These are phyloP conservation scores for Eumacrocentrus americanus DNA, from an alignment of 2,888 invertebrate genomes.

Conservation along the genomic window DNA sequence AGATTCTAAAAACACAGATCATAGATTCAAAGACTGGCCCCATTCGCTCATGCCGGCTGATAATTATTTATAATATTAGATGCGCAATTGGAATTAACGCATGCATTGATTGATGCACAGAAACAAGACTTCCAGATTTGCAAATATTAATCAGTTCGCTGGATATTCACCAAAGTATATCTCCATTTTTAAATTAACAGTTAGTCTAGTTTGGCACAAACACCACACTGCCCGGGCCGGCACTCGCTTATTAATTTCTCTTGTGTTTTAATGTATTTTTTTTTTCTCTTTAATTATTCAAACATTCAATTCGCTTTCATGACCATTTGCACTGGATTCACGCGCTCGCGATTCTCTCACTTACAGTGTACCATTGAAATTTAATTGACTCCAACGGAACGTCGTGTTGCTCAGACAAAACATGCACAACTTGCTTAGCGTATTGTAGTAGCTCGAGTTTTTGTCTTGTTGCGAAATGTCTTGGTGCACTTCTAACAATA, in stretches of 20 bases:
- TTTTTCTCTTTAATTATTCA: conserved; percentile 19
- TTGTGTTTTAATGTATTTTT: conserved; percentile 28
- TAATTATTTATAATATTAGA: neutral
- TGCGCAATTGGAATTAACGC: neutral
- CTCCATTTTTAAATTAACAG: conserved; percentile 38
- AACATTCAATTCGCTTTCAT: conserved; percentile 24
- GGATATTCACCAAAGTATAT: neutral
- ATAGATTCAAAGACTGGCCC: conserved; percentile 60
- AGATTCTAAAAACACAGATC: conserved; percentile 60
- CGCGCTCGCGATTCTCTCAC: conserved; percentile 38
- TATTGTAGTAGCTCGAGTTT: conserved; percentile 20
- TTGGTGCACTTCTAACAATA: no score
- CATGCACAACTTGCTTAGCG: conserved; percentile 36
- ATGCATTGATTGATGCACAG: neutral
- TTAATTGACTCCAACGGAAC: conserved; percentile 60
- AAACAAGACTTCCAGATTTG: conserved; percentile 9
- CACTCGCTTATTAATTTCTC: conserved; percentile 54
- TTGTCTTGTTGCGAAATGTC: no score
- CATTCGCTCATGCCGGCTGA: conserved; percentile 60
- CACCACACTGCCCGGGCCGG: conserved; percentile 51
- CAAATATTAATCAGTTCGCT: conserved; percentile 14
- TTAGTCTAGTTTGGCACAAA: conserved; percentile 61
- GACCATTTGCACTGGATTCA: conserved; percentile 33
- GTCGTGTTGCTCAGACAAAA: conserved; percentile 48
- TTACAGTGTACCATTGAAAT: conserved; percentile 51